Base-by-base conservation (phyloP, 1,140 invertebrate genomes). In the Drosophila pseudoananassae region DNA sequence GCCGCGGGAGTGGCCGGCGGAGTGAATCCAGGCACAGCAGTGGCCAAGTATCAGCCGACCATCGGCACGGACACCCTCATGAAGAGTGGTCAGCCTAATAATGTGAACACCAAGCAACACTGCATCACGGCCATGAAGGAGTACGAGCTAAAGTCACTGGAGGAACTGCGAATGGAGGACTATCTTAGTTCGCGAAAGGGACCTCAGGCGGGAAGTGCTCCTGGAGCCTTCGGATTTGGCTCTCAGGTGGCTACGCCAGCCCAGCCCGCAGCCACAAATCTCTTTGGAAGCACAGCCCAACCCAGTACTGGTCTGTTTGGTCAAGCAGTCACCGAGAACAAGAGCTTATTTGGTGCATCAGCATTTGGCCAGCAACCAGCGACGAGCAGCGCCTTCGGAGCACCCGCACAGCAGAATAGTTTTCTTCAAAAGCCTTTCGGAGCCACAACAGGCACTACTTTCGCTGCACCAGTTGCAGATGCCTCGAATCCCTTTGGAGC, bases 51-150 rank as follows among this genome's bases (percentile, higher is more conserved):
- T 91, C 95, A 94, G 77, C 96, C 98, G 0, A 94, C 97, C 0
- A 95, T 95, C 49, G 98, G 98, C 14, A 97, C 95, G 0, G 98
- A 99, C 90, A 97, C 97, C 0, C 96, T 99, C 93, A 94, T 97
- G 53, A 99, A 99, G 92, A 95, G 95, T 92, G 97, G 97, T 2
- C 93, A 94, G 9, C 94, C 95, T 1, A 95, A 95, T 75, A 97
- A 93, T 59, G 98, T 99, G 69, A 96, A 94, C 60, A 99, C 97
- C 2, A 95, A 96, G 78, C 97, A 99, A 92, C 97, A 98, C 91
- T 99, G 98, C 90, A 99, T 99, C 40, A 98, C 97, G 4, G 97
- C 96, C 65, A 99, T 99, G 98, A 98, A 99, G 93, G 98, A 99
- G 88, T 99, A 99, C 92, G 98, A 99, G 90, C 93, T 90, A 20